Evolutionary conservation across 2,888 invertebrate genomes (phyloP).

Genomic region (Apomyelois bistriatella): DNA sequence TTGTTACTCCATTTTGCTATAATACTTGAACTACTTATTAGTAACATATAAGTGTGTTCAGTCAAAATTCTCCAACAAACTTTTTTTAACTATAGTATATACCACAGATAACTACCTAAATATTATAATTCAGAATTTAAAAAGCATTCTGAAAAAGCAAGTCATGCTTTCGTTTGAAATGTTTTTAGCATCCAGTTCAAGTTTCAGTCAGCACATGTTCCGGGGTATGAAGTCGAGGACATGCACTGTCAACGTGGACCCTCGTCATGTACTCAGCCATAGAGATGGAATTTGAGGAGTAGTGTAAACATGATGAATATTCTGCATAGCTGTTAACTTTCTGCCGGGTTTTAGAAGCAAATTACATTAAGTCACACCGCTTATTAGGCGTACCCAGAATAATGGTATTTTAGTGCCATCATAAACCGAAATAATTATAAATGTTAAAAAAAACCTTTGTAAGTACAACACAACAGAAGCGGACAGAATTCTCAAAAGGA

Average conservation of each 20-base stretch:
- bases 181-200: neutral
- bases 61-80: no score
- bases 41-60: no score
- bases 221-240: neutral
- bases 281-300: neutral
- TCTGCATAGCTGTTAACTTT: neutral
- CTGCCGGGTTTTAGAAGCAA: neutral
- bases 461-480: slow-evolving; percentile 1
- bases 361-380: no score
- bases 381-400: no score
- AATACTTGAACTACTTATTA: no score
- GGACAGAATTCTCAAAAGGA: slow-evolving; percentile 25
- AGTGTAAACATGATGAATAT: neutral
- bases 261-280: neutral
- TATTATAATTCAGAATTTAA: no score
- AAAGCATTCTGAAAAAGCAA: neutral
- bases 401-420: no score
- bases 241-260: slow-evolving; percentile 7
- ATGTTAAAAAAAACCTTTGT: neutral
- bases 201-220: slow-evolving; percentile 5
- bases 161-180: neutral
- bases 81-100: no score
- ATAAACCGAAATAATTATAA: no score
- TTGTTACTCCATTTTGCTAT: no score
- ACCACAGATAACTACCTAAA: no score